Base-by-base conservation (phyloP, 2,113 vertebrate genomes). In the Tiliqua scincoides region DNA sequence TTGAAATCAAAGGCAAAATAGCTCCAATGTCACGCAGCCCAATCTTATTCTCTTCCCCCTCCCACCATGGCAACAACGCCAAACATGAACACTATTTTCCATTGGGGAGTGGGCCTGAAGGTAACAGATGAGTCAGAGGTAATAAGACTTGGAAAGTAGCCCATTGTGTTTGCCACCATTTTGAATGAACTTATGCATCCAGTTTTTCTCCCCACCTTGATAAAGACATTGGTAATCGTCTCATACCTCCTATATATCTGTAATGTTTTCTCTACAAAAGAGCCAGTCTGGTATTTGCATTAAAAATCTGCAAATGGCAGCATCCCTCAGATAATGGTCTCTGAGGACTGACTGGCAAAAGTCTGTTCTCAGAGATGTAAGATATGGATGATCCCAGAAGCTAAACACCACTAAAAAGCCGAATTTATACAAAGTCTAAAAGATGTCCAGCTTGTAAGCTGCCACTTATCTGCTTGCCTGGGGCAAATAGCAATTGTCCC, bases 391-490 rank as follows among this genome's bases (percentile, higher is more conserved):
- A 48, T 85, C 37, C 76, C 77, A 79, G 54, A 79, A 25, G 35
- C 54, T 62, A 79, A 63, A 32, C 67, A 85, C 9, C 20, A 48
- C 35, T 48, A 35, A 79, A 85, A 79, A 79, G 65, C 20, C n/a
- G 48, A 61, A 23, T 70, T 85, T 32, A 61, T 61, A 70, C 75
- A 71, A 71, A 25, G 35, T 71, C 52, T 79, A 43, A 71, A 85
- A 79, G 25, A 78, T 71, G 68, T 62, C 68, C 30, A 63, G 57
- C 20, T 86, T 63, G 37, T 72, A 80, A 86, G 8, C 48, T 80
- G 23, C 85, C 68, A 63, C 84, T 85, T 59, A 71, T 32, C 54
- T 62, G 20, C 30, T 79, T 79, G 52, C 84, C 76, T 79, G 27
- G 40, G 54, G 67, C 37, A 79, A 85, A 9, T 30, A 85, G 76